Evolutionary conservation across 1,140 invertebrate genomes (phyloP), one percentile per base, ranked within the genome.

Genomic region (Calephelis virginiensis): DNA sequence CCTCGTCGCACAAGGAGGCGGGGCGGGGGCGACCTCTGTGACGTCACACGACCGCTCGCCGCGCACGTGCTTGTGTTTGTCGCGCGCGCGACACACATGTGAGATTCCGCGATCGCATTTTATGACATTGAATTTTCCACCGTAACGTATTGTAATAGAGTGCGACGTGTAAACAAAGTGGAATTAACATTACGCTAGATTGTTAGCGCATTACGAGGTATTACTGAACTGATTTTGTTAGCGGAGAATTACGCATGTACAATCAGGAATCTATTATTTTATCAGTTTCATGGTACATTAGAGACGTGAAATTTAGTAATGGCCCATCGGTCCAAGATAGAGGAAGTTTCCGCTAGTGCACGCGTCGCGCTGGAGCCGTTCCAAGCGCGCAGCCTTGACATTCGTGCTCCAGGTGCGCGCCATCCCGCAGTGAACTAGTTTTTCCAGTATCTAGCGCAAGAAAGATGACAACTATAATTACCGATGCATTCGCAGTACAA

Each of bases 41-140:
- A 89, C 87, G 89, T 87, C 84, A 88, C 74, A 53, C 73, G 69
- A 61, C 64, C 74, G 77, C 73, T 73, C 77, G 76, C 74, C 70
- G 71, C 85, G 86, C 88, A 90, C 88, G 88, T 90, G 88, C 84
- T 84, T 83, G 86, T 90, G 86, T 90, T 90, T 89, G 85, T 88
- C 82, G 81, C 85, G 80, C 79, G 79, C 73, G 80, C 76, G 74
- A 84, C 85, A 88, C 88, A 89, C 85, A 86, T 82, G 82, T 79
- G 78, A 82, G 74, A 72, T 64, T 74, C 74, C 76, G 76, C 77
- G 78, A 65, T 76, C 76, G 80, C 74, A 80, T 81, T 85, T 85
- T 85, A 83, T 85, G 84, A 88, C 85, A 88, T 85, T 89, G 82
- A 88, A 88, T 79, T 82, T 80, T 80, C 75, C 73, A 78, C 77